Percentiles rank a stretch among this genome's conserved stretches.
Evolutionary conservation across 2,888 invertebrate genomes (phyloP).

Genomic region (Tricholauxania praeusta): DNA sequence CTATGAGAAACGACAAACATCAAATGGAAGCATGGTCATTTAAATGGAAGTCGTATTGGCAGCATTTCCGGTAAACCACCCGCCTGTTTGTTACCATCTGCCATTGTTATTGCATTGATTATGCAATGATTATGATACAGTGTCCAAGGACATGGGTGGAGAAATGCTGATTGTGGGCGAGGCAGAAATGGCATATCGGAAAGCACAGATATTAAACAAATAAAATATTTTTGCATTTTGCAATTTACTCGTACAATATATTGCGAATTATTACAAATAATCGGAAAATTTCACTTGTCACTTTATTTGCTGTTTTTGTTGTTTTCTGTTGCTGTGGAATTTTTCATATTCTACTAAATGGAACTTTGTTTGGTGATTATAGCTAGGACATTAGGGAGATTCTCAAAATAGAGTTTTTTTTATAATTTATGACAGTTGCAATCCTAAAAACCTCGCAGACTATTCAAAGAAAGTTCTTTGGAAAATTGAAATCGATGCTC

Average conservation of each 20-base stretch:
- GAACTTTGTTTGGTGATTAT: constrained; percentile 20
- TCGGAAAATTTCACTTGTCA: constrained; percentile 68
- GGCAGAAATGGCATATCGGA: background rate
- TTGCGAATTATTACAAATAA: constrained; percentile 62
- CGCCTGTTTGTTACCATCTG: constrained; percentile 3
- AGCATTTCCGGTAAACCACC: constrained; percentile 53
- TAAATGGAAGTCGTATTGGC: constrained; percentile 62
- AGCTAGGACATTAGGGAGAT: no score
- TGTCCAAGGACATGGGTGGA: background rate
- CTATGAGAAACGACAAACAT: constrained; percentile 51
- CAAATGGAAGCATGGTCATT: constrained; percentile 67
- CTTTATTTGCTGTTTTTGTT: constrained; percentile 46
- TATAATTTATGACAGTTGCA: no score
- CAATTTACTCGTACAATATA: constrained; percentile 38
- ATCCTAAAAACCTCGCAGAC: no score
- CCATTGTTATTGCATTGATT: constrained; percentile 35
- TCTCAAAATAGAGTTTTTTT: no score
- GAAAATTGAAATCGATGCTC: no score
- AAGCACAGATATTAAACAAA: background rate
- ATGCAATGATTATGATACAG: background rate
- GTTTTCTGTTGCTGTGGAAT: constrained; percentile 22
- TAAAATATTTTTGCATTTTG: constrained; percentile 20
- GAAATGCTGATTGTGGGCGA: background rate
- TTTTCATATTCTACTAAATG: constrained; percentile 17
- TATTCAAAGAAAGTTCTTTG: no score